A percentile compares a stretch with the other conserved stretches of the same genome.
Conservation (phyloP, 1,140 invertebrate species). For the Heterodera carotae region DNA sequence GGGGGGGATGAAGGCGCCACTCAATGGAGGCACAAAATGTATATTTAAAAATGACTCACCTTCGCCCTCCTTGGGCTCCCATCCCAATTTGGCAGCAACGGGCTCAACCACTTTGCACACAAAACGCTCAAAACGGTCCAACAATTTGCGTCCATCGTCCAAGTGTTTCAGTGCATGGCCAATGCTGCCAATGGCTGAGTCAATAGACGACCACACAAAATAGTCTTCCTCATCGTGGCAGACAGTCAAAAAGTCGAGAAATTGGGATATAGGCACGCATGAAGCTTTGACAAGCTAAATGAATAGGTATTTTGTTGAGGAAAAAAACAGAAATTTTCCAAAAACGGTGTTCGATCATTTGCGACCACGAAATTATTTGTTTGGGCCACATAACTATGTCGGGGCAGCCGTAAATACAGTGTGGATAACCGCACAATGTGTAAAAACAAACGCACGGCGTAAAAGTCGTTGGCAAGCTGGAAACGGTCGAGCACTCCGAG, state of each 20-base stretch:
- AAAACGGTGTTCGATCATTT: too few species aligned
- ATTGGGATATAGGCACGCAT: slow-evolving; percentile 47
- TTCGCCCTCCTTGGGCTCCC: slow-evolving; percentile 67
- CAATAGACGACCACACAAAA: slow-evolving; percentile 59
- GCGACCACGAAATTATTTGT: too few species aligned
- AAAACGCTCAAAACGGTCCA: slow-evolving; percentile 65
- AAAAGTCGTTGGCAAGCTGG: slow-evolving; percentile 86
- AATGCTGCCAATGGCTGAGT: slow-evolving; percentile 41
- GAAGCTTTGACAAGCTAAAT: slow-evolving; percentile 69
- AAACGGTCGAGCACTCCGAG: slow-evolving; percentile 86
- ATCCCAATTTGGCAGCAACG: slow-evolving; percentile 66
- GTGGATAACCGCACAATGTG: too few species aligned
- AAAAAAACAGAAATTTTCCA: neutral
- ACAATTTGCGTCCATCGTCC: slow-evolving; percentile 54
- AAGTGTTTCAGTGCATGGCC: slow-evolving; percentile 30
- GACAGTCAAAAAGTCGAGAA: slow-evolving; percentile 52
- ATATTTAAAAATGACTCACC: too few species aligned
- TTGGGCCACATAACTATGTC: too few species aligned
- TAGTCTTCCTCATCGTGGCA: slow-evolving; percentile 56
- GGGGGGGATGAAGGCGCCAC: too few species aligned
- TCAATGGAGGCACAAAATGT: too few species aligned
- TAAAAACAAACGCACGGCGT: slow-evolving; percentile 70
- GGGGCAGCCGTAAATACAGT: too few species aligned
- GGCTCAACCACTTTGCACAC: slow-evolving; percentile 62
- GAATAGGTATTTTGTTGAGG: neutral